phyloP scores from a whole-genome alignment of 92 coral and sea anemone genomes.

The Parazoanthus swiftii region DNA sequence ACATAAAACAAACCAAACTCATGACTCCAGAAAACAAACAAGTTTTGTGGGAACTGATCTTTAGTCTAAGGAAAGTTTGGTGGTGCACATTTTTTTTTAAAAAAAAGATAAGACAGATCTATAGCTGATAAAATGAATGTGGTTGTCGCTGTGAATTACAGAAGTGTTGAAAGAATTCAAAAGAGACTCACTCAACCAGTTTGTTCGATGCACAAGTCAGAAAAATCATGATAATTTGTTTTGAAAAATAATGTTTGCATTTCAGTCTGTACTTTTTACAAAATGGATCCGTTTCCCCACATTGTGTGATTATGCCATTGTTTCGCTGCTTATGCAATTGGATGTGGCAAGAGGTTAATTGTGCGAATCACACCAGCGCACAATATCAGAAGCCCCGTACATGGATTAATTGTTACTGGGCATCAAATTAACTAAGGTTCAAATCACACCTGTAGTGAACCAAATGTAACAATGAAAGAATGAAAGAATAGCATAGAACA shows the following conservation, averaged over 20 bases:
- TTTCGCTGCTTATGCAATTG: too few relatives aligned
- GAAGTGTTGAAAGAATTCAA: slow-evolving; percentile 23
- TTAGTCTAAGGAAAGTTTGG: slow-evolving; percentile 9
- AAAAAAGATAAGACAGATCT: slow-evolving; percentile 11
- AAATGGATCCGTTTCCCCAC: too few relatives aligned
- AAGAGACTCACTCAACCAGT: slow-evolving; percentile 25
- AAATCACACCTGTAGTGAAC: too few relatives aligned
- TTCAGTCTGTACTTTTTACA: background rate
- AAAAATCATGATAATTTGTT: background rate
- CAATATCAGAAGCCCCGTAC: too few relatives aligned
- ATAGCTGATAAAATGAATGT: slow-evolving; percentile 34
- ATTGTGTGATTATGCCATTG: too few relatives aligned
- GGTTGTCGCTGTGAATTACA: slow-evolving; percentile 33
- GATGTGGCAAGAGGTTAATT: too few relatives aligned
- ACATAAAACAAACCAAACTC: slow-evolving; percentile 30
- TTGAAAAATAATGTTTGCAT: slow-evolving; percentile 19
- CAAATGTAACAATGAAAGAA: too few relatives aligned
- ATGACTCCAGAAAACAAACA: slow-evolving; percentile 33
- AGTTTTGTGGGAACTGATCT: slow-evolving; percentile 27
- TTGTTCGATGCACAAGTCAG: slow-evolving; percentile 27
- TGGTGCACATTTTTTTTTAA: slow-evolving; percentile 10
- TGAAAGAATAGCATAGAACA: too few relatives aligned
- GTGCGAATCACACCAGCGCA: too few relatives aligned
- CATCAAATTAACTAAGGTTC: too few relatives aligned
- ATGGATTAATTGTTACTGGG: too few relatives aligned